These are phyloP conservation scores for Panthera leo DNA, from an alignment of 2,113 vertebrate genomes.

Conservation along the genomic window DNA sequence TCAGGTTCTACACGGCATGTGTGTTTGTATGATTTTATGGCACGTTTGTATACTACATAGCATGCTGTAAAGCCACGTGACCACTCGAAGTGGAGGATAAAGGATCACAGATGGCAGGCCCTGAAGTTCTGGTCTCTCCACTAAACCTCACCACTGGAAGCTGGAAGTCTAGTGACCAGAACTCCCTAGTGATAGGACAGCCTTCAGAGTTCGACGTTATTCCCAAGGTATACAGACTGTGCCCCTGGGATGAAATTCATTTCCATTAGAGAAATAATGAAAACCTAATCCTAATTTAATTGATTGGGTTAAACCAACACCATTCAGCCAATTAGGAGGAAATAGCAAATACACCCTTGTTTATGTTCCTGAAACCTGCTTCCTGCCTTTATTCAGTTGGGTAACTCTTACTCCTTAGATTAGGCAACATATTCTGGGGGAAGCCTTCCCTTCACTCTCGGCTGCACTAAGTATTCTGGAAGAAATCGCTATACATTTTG, in stretches of 20 bases:
- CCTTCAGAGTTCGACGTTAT: not conserved
- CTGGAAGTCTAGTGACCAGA: not conserved
- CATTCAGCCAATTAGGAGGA: not conserved
- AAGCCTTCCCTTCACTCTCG: not conserved
- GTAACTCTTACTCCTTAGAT: not conserved
- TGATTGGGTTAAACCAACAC: slow-evolving; percentile 9
- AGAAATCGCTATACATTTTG: not conserved
- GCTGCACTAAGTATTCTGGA: not conserved
- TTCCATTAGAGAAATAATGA: slow-evolving; percentile 48
- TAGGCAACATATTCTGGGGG: not conserved
- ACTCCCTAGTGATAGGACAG: not conserved
- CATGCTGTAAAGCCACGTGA: not conserved
- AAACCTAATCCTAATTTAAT: not conserved
- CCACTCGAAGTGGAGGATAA: not conserved
- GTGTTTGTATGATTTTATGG: not conserved
- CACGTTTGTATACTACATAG: not conserved
- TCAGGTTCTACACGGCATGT: not conserved
- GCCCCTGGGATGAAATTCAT: not conserved
- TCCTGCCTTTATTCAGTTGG: not conserved
- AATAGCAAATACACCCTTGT: not conserved
- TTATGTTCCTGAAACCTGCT: not conserved
- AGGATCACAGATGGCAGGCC: not conserved
- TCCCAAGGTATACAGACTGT: not conserved
- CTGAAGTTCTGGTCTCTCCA: not conserved
- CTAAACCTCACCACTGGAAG: not conserved